Conservation (phyloP, 2,113 vertebrate species). For the Prietella phreatophila region DNA sequence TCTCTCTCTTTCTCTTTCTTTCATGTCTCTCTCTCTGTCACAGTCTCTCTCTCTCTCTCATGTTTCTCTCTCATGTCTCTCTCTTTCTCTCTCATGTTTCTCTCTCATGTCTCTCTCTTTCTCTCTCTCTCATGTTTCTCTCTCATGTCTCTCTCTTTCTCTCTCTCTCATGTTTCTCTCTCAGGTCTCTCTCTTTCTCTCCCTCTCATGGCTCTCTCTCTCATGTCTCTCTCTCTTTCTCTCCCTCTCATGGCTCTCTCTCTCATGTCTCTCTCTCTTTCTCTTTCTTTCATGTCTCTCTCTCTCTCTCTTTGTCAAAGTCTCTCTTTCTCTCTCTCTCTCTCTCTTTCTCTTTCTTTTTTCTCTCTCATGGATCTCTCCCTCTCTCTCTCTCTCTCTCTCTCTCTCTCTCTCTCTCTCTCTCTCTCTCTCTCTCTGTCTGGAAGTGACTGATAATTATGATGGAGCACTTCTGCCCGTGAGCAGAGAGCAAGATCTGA, state of each 20-base stretch:
- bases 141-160: too few relatives aligned
- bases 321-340: neutral
- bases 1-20: too few relatives aligned
- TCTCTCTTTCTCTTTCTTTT: neutral
- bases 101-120: neutral
- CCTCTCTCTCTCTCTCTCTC: neutral
- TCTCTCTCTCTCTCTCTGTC: slow-evolving; percentile 9
- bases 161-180: too few relatives aligned
- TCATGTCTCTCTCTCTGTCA: neutral
- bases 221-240: neutral
- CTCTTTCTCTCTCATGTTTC: too few relatives aligned
- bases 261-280: neutral
- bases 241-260: neutral
- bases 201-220: neutral
- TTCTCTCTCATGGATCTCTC: too few relatives aligned
- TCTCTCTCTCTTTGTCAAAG: too few relatives aligned
- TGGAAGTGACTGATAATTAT: slow-evolving; percentile 60
- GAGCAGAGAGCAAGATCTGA: slow-evolving; percentile 54
- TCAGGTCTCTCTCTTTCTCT: too few relatives aligned
- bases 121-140: neutral
- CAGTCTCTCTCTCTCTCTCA: neutral
- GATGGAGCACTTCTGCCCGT: slow-evolving; percentile 56
- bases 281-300: too few relatives aligned
- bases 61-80: too few relatives aligned
- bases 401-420: neutral